phyloP scores from a whole-genome alignment of 2,113 vertebrate species.

The Turnix velox region DNA sequence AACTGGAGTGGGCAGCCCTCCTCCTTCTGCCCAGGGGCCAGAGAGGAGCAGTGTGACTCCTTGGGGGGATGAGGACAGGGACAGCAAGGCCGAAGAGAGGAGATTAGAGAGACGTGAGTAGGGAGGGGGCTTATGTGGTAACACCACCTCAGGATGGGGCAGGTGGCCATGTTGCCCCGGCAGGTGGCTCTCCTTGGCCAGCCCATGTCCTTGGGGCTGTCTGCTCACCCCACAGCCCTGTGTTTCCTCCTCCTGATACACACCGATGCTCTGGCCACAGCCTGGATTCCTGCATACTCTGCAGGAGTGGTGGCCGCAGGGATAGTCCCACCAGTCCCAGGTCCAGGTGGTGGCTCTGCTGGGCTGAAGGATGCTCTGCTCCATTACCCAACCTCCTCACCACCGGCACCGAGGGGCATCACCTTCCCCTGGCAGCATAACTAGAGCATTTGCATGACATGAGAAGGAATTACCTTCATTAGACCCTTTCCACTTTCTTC shows the following conservation, averaged over 20 bases:
- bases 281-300: rapidly evolving
- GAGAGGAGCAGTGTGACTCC: neutral
- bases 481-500: neutral
- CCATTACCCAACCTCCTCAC: neutral
- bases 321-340: neutral
- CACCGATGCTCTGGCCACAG: neutral
- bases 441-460: rapidly evolving
- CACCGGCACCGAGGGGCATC: rapidly evolving
- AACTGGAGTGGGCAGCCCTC: neutral
- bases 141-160: neutral
- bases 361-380: neutral
- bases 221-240: neutral
- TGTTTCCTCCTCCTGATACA: neutral
- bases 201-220: neutral
- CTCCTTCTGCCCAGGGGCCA: neutral
- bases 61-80: rapidly evolving
- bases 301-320: neutral
- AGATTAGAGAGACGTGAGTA: neutral
- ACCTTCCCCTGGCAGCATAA: neutral
- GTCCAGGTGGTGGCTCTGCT: neutral
- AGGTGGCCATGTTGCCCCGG: rapidly evolving
- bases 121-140: neutral
- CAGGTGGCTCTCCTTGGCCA: rapidly evolving
- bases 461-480: neutral
- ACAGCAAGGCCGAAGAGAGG: neutral